Conservation (phyloP, 2,888 invertebrate genomes). For the Trichacis sp. region DNA sequence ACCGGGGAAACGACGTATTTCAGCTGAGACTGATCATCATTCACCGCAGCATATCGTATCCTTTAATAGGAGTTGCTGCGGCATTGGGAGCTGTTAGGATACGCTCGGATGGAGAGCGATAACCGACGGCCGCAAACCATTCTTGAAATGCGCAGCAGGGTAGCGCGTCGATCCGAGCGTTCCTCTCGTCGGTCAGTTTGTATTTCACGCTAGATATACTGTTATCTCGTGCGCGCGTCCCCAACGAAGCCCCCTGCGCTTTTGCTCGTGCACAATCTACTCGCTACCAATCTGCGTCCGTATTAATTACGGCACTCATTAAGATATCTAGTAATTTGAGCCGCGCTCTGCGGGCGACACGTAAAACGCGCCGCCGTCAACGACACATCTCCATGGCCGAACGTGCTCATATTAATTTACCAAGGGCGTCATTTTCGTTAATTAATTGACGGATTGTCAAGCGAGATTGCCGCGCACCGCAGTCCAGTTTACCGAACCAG, state of each 20-base stretch:
- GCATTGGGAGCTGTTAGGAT: constrained; percentile 4
- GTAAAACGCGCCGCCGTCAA: not conserved
- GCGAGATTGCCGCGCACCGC: constrained; percentile 55
- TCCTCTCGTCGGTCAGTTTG: constrained; percentile 48
- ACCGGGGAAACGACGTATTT: not conserved
- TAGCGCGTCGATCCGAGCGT: not conserved
- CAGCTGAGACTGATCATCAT: not conserved
- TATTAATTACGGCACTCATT: constrained; percentile 68
- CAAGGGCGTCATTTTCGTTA: constrained; percentile 64
- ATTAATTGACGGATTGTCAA: constrained; percentile 67
- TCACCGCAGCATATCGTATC: not conserved
- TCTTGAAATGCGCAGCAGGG: constrained; percentile 46
- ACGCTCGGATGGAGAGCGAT: constrained; percentile 14
- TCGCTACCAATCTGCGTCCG: constrained; percentile 64
- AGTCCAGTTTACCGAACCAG: constrained; percentile 41
- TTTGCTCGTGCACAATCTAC: constrained; percentile 61
- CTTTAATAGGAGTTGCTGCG: not conserved
- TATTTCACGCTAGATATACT: constrained; percentile 60
- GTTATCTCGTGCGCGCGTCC: constrained; percentile 63
- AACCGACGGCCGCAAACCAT: constrained; percentile 28
- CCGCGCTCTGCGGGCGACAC: no score
- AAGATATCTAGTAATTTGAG: constrained; percentile 68
- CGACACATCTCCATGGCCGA: constrained; percentile 4
- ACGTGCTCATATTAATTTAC: constrained; percentile 54
- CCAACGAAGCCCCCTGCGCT: constrained; percentile 63